phyloP scores from a whole-genome alignment of 2,888 invertebrate species.

The Xylota sylvarum region DNA sequence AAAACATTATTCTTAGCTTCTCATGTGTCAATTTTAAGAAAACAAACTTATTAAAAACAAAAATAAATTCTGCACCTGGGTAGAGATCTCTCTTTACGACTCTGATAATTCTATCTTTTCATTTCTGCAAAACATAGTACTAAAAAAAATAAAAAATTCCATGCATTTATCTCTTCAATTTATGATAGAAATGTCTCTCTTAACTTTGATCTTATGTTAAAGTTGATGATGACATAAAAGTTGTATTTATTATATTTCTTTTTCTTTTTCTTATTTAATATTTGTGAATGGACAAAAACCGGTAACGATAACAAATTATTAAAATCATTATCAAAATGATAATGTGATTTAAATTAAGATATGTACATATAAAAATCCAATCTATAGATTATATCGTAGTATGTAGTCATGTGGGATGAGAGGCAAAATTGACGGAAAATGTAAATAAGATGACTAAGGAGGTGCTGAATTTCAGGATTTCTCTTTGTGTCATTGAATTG shows the following conservation, averaged over 20 bases:
- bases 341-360: slow-evolving; percentile 15
- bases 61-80: too few relatives aligned
- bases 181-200: neutral
- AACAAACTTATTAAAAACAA: too few relatives aligned
- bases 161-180: neutral
- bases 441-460: slow-evolving; percentile 41
- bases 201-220: slow-evolving; percentile 8
- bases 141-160: neutral
- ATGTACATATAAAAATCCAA: neutral
- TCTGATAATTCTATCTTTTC: too few relatives aligned
- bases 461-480: slow-evolving; percentile 22
- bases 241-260: slow-evolving; percentile 13
- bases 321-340: slow-evolving; percentile 35
- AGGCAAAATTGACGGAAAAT: slow-evolving; percentile 7
- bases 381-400: neutral
- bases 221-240: slow-evolving; percentile 29
- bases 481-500: slow-evolving; percentile 11
- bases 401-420: slow-evolving; percentile 5
- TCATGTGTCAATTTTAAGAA: too few relatives aligned
- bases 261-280: slow-evolving; percentile 28
- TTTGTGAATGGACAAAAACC: slow-evolving; percentile 57
- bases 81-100: too few relatives aligned
- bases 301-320: slow-evolving; percentile 41
- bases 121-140: too few relatives aligned
- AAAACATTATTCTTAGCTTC: too few relatives aligned